phyloP scores from a whole-genome alignment of 2,113 vertebrate genomes.

The Muscicapa adusta region DNA sequence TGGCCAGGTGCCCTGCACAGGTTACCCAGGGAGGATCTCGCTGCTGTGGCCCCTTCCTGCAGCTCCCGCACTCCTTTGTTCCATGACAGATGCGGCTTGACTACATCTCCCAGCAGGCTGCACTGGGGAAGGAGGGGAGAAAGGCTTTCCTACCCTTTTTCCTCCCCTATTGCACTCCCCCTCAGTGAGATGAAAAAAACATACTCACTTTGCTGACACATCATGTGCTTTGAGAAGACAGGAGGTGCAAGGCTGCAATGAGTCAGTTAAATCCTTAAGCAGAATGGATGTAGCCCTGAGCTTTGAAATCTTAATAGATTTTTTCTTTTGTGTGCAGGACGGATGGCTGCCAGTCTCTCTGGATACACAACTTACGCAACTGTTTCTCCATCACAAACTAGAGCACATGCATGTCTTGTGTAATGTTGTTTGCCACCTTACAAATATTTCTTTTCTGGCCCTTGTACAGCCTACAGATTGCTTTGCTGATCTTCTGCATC shows the following conservation, averaged over 20 bases:
- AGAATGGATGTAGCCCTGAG: background rate
- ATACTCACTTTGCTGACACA: background rate
- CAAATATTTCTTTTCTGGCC: constrained; percentile 15
- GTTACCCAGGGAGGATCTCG: background rate
- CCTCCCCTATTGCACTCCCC: background rate
- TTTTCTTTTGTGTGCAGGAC: background rate
- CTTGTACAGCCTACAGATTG: constrained; percentile 22
- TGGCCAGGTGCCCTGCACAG: background rate
- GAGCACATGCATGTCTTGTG: background rate
- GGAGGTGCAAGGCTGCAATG: background rate
- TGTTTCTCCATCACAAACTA: background rate
- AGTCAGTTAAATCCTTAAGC: background rate
- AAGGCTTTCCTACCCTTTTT: background rate
- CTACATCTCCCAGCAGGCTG: constrained; percentile 43
- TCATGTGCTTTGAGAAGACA: background rate
- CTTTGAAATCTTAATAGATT: background rate
- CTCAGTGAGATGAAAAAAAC: background rate
- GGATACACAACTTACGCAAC: background rate
- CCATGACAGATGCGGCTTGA: background rate
- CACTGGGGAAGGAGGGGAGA: too few species aligned
- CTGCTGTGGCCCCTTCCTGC: background rate
- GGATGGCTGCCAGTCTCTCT: background rate
- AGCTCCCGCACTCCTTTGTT: constrained; percentile 14
- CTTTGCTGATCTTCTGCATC: constrained; percentile 43
- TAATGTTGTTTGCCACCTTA: background rate